These are phyloP conservation scores for Therioaphis trifolii DNA, from an alignment of 2,888 invertebrate species.

Conservation along the genomic window DNA sequence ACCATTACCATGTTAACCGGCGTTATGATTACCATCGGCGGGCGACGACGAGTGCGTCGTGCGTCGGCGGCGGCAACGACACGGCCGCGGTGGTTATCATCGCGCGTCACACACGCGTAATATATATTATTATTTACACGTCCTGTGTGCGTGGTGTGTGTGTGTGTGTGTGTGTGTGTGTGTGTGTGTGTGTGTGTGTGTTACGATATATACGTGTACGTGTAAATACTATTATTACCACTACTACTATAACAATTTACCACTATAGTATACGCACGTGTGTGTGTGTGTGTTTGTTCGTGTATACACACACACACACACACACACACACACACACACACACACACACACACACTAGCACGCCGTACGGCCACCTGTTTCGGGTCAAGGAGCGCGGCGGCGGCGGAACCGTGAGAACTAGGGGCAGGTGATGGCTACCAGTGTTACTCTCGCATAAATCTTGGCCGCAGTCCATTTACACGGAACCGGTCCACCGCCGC, in stretches of 20 bases:
- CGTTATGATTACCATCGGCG: too few species aligned
- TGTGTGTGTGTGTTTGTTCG: background rate
- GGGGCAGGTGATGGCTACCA: slow-evolving; percentile 58
- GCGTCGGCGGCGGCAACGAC: too few species aligned
- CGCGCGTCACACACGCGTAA: too few species aligned
- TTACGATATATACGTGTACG: too few species aligned
- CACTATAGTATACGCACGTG: background rate
- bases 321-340: background rate
- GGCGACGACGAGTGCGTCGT: too few species aligned
- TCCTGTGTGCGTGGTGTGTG: too few species aligned
- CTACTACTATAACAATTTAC: background rate
- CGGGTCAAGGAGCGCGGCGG: slow-evolving; percentile 60
- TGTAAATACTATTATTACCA: background rate
- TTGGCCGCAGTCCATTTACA: slow-evolving; percentile 51
- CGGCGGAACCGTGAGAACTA: slow-evolving; percentile 59
- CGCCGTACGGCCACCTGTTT: slow-evolving; percentile 52
- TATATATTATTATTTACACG: too few species aligned
- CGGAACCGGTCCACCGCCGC: slow-evolving; percentile 38
- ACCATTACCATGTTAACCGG: too few species aligned
- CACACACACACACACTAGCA: background rate
- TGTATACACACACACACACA: background rate
- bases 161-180: too few species aligned
- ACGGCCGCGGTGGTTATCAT: too few species aligned
- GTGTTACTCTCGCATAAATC: slow-evolving; percentile 62
- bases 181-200: background rate